These are phyloP conservation scores for Nycticebus coucang DNA, from an alignment of 2,113 vertebrate species.

Conservation along the genomic window DNA sequence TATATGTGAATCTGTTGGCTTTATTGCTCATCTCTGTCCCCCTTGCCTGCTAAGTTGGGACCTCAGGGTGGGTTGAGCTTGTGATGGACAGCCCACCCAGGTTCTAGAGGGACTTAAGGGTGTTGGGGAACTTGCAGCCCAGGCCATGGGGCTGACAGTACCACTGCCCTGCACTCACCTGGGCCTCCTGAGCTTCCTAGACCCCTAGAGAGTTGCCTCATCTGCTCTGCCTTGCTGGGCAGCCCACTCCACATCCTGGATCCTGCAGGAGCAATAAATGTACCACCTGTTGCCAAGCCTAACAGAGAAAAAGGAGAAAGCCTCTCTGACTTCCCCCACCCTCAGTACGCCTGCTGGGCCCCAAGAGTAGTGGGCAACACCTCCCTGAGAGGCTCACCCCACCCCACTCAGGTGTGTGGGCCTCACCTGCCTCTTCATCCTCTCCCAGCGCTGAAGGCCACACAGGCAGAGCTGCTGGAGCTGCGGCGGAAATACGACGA, in stretches of 20 bases:
- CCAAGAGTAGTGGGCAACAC: neutral
- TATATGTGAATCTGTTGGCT: neutral
- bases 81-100: too few relatives aligned
- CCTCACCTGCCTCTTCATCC: neutral
- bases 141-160: neutral
- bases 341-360: neutral
- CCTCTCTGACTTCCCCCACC: neutral
- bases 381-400: neutral
- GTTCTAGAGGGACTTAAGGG: neutral
- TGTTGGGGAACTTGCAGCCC: neutral
- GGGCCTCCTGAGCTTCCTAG: neutral
- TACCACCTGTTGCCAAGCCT: neutral
- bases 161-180: neutral
- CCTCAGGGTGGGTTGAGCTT: neutral
- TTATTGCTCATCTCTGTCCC: neutral
- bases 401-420: fast-evolving
- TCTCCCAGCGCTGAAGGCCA: conserved; percentile 91
- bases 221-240: neutral
- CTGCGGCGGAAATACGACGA: conserved; percentile 95
- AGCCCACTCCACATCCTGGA: too few relatives aligned
- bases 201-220: neutral
- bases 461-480: conserved; percentile 94
- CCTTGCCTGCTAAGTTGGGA: neutral
- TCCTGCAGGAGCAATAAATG: neutral
- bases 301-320: neutral